Evolutionary conservation across 2,113 vertebrate species (phyloP), one percentile per base, ranked within the genome.

Genomic region (Paracanthobrama guichenoti): DNA sequence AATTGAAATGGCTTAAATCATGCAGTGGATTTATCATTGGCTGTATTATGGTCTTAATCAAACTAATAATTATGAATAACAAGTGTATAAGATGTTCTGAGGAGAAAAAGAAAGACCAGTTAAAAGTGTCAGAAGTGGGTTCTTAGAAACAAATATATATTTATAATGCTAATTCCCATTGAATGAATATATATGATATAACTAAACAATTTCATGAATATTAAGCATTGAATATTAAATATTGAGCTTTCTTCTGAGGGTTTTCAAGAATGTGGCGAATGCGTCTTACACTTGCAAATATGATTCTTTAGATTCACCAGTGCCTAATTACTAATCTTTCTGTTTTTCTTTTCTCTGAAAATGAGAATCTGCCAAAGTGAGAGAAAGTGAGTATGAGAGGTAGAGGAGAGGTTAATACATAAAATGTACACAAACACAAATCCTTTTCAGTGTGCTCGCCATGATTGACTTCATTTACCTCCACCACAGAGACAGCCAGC

Each of bases 381-480:
- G 9, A 48, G 26, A 39, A 69, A 69, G 59, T 46, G 39, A 26
- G 59, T 60, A 5, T n/a, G 5, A 42, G 39, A 44, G 20, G 16
- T 11, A 31, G 59, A 79, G n/a, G 26, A 62, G 12, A 79, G 46
- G 24, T 80, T 67, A 64, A 80, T 50, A 50, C n/a, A 67, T 67
- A 31, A 50, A 35, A 9, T 50, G 24, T 50, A 53, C 73, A 39
- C 44, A 10, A 48, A 18, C 24, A 76, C 72, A 76, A 44, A 73
- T 35, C 1, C 28, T 72, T 84, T 84, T 12, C 2, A 48, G 8
- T 55, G 46, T 78, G 20, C 48, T 57, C 14, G 8, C 50, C 16
- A 2, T 28, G 35, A 82, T 59, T 48, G 73, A 67, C 73, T 84
- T 84, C 8, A 69, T 78, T 84, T 78, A 78, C 62, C 31, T 53